Base-by-base conservation (phyloP, 2,888 invertebrate genomes). In the Tenthredo amoena region DNA sequence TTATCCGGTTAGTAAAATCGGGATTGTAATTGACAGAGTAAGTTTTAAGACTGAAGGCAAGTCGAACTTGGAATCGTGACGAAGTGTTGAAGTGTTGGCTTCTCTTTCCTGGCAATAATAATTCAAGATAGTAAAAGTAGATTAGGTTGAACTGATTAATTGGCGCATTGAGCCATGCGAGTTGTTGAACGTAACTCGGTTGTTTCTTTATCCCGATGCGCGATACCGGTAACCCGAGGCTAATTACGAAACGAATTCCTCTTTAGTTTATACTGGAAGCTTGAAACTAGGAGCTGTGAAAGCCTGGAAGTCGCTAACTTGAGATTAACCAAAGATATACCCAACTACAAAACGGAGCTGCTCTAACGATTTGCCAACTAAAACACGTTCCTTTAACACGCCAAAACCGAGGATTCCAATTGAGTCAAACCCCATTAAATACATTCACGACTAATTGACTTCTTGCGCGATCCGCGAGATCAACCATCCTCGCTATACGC, bases 131-230 rank as follows among this genome's bases (percentile, higher is more conserved):
- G 79, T 68, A 85, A 76, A 79, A 76, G 74, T 76, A 55, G 85
- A 85, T 85, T 85, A 62, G 58, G 37, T 55, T 37, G 65, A 58
- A 40, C 74, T 85, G 85, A 85, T 85, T 85, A 85, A 85, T 85
- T 76, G 85, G 85, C 79, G 40, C 62, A 81, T 85, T 65, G 85
- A 81, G 85, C 58, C 85, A 65, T 31, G 79, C 65, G 47, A 21
- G 34, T 31, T 31, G 62, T 26, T 77, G 34, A 55, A 55, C 31
- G 77, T 77, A 34, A 31, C 62, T 40, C 37, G 62, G 15, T 81
- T 50, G 26, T 77, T 77, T 77, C n/a, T 50, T 26, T 55, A 74
- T 50, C 15, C 31, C 81, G 81, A 81, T 81, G 62, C 62, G 77
- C 77, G 77, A 62, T 81, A 26, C 12, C 18, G 58, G n/a, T 40